Conservation (phyloP, 2,797 vertebrate genomes). For the Bradypodion pumilum region DNA sequence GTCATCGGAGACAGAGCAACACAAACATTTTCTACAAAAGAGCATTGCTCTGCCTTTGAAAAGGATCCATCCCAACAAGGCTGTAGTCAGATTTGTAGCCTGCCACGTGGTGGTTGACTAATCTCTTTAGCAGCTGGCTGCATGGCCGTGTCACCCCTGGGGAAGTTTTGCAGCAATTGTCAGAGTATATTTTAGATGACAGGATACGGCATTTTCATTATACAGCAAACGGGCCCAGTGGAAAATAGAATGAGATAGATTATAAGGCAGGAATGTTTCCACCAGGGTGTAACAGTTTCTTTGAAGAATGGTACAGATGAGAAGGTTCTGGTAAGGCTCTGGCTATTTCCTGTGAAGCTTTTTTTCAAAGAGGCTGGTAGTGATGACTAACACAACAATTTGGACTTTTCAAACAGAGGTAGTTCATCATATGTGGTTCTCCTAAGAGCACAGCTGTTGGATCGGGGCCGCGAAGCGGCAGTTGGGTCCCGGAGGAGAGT, state of each 20-base stretch:
- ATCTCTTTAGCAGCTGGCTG: constrained; percentile 35
- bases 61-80: not conserved
- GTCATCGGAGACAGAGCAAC: not conserved
- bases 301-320: constrained; percentile 15
- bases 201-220: constrained; percentile 50
- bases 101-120: not conserved
- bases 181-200: constrained; percentile 47
- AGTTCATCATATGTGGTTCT: not conserved
- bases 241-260: constrained; percentile 23
- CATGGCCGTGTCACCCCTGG: constrained; percentile 11
- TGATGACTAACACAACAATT: not conserved
- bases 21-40: constrained; percentile 24
- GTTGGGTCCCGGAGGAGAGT: too few relatives aligned
- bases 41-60: not conserved
- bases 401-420: not conserved
- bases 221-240: constrained; percentile 8
- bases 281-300: not conserved
- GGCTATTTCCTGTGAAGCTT: not conserved
- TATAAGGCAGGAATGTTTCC: constrained; percentile 39
- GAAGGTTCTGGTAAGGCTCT: not conserved
- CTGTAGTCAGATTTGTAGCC: constrained; percentile 18
- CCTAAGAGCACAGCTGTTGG: not conserved
- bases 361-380: not conserved
- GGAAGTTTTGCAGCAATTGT: constrained; percentile 49
- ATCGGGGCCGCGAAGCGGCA: too few relatives aligned